Percentiles rank a stretch among this genome's conserved stretches.
Conservation (phyloP, 1,140 invertebrate species). For the Batillaria attramentaria region DNA sequence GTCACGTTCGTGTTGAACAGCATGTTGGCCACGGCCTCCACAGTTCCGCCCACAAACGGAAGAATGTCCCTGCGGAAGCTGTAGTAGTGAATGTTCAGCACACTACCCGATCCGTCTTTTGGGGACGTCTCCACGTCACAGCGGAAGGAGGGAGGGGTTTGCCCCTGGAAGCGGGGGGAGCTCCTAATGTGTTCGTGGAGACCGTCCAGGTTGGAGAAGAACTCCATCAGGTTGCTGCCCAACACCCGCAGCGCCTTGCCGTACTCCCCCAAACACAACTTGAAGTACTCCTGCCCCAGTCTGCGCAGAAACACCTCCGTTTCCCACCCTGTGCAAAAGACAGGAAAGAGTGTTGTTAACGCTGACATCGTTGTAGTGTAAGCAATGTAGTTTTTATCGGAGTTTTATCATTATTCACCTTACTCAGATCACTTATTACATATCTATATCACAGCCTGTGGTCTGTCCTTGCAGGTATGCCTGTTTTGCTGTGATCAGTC, state of each 20-base stretch:
- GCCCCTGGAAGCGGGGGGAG: conserved; percentile 54
- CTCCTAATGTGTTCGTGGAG: conserved; percentile 66
- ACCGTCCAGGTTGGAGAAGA: conserved; percentile 69
- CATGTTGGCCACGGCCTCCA: conserved; percentile 81
- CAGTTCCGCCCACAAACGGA: conserved; percentile 67
- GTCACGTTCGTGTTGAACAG: conserved; percentile 52
- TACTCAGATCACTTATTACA: too few relatives aligned
- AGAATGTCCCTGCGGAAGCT: conserved; percentile 64
- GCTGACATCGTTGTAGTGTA: neutral
- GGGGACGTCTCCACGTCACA: conserved; percentile 72
- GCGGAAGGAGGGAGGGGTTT: conserved; percentile 70
- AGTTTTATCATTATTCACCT: too few relatives aligned
- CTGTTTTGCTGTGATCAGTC: too few relatives aligned
- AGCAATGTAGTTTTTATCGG: too few relatives aligned
- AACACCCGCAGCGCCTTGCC: conserved; percentile 63
- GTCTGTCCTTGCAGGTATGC: too few relatives aligned
- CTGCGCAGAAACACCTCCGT: conserved; percentile 37
- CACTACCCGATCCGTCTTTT: conserved; percentile 24
- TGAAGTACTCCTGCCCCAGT: conserved; percentile 62
- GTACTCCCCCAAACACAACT: conserved; percentile 62
- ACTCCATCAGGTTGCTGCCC: conserved; percentile 66
- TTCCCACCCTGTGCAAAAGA: conserved; percentile 38
- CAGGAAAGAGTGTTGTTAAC: neutral
- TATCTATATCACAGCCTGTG: too few relatives aligned
- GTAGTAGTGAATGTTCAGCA: conserved; percentile 70